phyloP scores from a whole-genome alignment of 2,113 vertebrate species.

The Hippocampus zosterae region DNA sequence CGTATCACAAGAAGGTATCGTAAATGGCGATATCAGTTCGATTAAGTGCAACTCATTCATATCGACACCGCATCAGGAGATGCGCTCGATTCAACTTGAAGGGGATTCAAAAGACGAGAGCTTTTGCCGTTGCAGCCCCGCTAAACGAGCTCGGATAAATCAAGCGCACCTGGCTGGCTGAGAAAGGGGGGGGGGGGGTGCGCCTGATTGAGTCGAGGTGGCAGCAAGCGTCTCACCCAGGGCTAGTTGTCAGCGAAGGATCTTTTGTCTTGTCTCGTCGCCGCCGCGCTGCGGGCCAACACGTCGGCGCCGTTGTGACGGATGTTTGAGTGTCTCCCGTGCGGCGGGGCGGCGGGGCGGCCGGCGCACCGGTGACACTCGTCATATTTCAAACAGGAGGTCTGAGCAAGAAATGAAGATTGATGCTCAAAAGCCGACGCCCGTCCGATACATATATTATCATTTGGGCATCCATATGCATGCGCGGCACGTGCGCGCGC shows the following conservation, averaged over 20 bases:
- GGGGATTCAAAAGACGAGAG: background rate
- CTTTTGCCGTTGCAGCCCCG: constrained; percentile 6
- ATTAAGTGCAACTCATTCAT: background rate
- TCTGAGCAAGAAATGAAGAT: constrained; percentile 77
- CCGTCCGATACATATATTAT: constrained; percentile 68
- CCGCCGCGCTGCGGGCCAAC: constrained; percentile 50
- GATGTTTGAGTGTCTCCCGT: constrained; percentile 59
- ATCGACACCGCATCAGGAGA: background rate
- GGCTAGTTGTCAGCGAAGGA: constrained; percentile 71
- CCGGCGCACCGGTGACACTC: constrained; percentile 66
- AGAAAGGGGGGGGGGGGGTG: constrained; percentile 43
- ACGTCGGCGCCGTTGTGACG: constrained; percentile 55
- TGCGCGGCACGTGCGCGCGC: constrained; percentile 12
- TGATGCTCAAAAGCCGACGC: constrained; percentile 63
- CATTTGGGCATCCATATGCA: constrained; percentile 69
- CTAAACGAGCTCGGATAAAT: constrained; percentile 45
- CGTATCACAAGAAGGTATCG: too few relatives aligned
- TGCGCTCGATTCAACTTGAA: constrained; percentile 3
- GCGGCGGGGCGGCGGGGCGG: constrained; percentile 35
- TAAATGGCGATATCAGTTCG: background rate
- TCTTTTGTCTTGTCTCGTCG: constrained; percentile 62
- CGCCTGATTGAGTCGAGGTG: constrained; percentile 71
- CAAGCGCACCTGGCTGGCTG: constrained; percentile 45
- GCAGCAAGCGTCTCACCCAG: constrained; percentile 67
- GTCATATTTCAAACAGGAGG: constrained; percentile 74